Conservation (phyloP, 92 coral and sea anemone genomes). For the Paramuricea clavata region DNA sequence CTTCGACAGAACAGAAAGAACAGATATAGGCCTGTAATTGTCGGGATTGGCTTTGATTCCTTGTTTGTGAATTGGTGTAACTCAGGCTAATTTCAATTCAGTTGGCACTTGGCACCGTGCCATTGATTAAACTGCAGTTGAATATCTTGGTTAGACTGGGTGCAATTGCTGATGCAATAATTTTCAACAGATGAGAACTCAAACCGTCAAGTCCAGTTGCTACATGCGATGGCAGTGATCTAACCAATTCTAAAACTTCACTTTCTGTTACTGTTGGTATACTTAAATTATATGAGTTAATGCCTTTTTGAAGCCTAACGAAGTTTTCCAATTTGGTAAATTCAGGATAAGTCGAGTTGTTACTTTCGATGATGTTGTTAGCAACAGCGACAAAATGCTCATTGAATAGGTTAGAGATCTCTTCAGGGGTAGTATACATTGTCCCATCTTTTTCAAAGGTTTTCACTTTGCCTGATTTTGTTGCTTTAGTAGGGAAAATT, state of each 20-base stretch:
- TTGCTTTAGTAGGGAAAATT: slow-evolving; percentile 59
- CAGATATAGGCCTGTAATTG: slow-evolving; percentile 63
- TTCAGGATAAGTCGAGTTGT: slow-evolving; percentile 51
- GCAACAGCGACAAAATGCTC: slow-evolving; percentile 62
- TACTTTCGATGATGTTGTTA: slow-evolving; percentile 47
- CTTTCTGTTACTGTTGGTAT: slow-evolving; percentile 57
- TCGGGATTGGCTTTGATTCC: slow-evolving; percentile 49
- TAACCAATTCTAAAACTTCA: slow-evolving; percentile 25
- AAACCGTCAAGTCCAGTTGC: slow-evolving; percentile 59
- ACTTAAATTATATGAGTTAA: slow-evolving; percentile 53
- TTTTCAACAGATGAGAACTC: slow-evolving; percentile 47
- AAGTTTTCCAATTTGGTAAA: slow-evolving; percentile 51
- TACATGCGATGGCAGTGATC: slow-evolving; percentile 37
- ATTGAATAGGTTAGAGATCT: slow-evolving; percentile 54
- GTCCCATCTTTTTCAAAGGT: slow-evolving; percentile 26
- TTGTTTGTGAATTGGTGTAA: slow-evolving; percentile 64
- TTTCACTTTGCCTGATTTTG: slow-evolving; percentile 3
- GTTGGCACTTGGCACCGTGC: slow-evolving; percentile 39
- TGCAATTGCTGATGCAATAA: slow-evolving; percentile 55
- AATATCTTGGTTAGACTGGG: slow-evolving; percentile 50
- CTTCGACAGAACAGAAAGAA: slow-evolving; percentile 29
- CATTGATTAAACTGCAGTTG: slow-evolving; percentile 58
- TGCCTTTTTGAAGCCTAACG: slow-evolving; percentile 39
- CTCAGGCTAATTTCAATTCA: slow-evolving; percentile 55
- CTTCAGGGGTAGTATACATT: slow-evolving; percentile 57